Percentiles rank a stretch among this genome's conserved stretches.
Evolutionary conservation across 2,113 vertebrate genomes (phyloP).

Genomic region (Willisornis vidua): DNA sequence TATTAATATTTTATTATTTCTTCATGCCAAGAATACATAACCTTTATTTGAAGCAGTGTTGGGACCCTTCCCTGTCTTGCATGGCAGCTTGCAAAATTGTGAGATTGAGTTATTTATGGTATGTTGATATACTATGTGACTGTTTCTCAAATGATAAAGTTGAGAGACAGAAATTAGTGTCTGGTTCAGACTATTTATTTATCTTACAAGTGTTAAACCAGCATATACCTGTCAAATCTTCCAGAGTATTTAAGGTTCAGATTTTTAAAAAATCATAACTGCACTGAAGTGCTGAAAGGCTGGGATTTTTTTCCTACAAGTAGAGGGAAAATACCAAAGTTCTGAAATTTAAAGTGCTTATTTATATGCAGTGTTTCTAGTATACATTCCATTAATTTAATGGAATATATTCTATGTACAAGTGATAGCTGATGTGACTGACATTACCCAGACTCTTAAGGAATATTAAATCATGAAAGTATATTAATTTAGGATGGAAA

Average conservation of each 20-base stretch:
- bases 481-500: slow-evolving; percentile 3
- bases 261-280: not conserved
- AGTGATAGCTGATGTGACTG: not conserved
- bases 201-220: not conserved
- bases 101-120: not conserved
- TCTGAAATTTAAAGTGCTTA: slow-evolving; percentile 24
- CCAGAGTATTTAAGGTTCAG: not conserved
- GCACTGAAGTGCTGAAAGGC: not conserved
- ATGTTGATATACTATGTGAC: not conserved
- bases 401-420: not conserved
- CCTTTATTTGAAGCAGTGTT: not conserved
- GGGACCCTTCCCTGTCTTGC: not conserved
- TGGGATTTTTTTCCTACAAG: not conserved
- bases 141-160: not conserved
- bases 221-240: slow-evolving; percentile 1
- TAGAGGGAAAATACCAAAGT: not conserved
- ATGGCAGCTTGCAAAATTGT: not conserved
- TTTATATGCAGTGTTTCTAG: slow-evolving; percentile 24
- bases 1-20: not conserved
- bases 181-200: not conserved
- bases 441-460: not conserved
- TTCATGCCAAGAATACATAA: not conserved
- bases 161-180: not conserved
- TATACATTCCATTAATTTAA: not conserved
- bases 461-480: slow-evolving; percentile 6